phyloP scores from a whole-genome alignment of 2,113 vertebrate species.

The Microtus montanus region DNA sequence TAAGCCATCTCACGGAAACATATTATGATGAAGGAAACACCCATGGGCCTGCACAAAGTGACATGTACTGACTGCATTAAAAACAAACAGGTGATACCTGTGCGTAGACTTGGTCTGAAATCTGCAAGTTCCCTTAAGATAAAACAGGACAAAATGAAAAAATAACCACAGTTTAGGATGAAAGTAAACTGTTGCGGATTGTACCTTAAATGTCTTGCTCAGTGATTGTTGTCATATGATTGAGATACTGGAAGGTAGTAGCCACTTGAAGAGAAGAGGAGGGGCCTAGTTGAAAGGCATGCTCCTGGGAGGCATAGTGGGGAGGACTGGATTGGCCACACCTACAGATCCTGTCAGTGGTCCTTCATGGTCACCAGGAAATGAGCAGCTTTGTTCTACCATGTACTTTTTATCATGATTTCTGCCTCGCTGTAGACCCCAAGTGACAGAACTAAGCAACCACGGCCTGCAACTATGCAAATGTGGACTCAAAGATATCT shows the following conservation, averaged over 20 bases:
- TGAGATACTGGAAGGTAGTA: not conserved
- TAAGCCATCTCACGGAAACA: constrained; percentile 65
- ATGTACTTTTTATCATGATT: not conserved
- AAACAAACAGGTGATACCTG: constrained; percentile 55
- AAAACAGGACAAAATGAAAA: constrained; percentile 57
- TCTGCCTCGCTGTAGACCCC: not conserved
- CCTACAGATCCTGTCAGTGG: not conserved
- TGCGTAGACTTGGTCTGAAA: constrained; percentile 14
- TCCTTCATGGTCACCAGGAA: not conserved
- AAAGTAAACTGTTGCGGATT: not conserved
- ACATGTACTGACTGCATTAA: constrained; percentile 24
- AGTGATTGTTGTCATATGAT: not conserved
- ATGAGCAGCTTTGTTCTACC: not conserved
- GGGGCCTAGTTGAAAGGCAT: not conserved
- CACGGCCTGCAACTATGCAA: not conserved
- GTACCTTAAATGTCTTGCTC: not conserved
- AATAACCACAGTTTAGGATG: not conserved
- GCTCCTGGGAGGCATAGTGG: not conserved
- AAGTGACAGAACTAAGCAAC: not conserved
- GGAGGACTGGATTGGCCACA: not conserved
- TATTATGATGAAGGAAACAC: not conserved
- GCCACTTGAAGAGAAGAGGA: not conserved
- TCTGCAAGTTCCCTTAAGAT: constrained; percentile 49
- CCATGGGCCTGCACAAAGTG: not conserved
- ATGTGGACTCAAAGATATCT: not conserved